Conservation (phyloP, 1,140 invertebrate species). For the Drosophila elegans region DNA sequence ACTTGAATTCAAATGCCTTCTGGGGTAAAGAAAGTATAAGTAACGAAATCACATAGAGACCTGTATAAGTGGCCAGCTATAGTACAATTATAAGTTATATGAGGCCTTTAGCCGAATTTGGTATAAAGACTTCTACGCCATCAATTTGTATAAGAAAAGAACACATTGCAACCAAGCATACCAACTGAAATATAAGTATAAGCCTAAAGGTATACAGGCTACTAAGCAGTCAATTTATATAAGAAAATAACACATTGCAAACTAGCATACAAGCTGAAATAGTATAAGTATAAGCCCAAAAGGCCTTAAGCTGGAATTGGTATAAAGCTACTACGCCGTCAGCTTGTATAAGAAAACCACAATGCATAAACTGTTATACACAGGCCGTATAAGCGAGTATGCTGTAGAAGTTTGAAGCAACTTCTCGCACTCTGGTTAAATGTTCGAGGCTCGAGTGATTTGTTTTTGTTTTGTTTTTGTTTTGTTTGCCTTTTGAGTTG, state of each 20-base stretch:
- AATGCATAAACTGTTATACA: conserved; percentile 37
- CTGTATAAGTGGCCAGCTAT: no score
- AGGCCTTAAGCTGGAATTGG: background rate
- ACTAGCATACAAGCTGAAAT: background rate
- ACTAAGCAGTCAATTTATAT: background rate
- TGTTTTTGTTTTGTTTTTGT: conserved; percentile 3
- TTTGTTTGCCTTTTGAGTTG: conserved; percentile 15
- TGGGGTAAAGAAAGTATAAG: no score
- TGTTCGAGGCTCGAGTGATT: conserved; percentile 10
- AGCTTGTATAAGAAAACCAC: background rate
- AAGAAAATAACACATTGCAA: background rate
- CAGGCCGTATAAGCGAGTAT: background rate
- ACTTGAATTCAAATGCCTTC: background rate
- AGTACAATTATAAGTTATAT: no score
- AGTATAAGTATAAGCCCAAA: conserved; percentile 12
- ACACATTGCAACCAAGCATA: no score
- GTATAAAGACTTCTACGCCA: no score
- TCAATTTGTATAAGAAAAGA: no score
- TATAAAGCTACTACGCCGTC: background rate
- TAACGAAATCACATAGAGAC: no score
- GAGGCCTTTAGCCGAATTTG: no score
- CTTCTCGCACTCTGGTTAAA: background rate
- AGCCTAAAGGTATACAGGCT: no score
- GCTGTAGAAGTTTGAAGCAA: conserved; percentile 30
- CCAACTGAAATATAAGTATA: no score